Evolutionary conservation across 2,888 invertebrate genomes (phyloP).

Genomic region (Venusia cambrica): DNA sequence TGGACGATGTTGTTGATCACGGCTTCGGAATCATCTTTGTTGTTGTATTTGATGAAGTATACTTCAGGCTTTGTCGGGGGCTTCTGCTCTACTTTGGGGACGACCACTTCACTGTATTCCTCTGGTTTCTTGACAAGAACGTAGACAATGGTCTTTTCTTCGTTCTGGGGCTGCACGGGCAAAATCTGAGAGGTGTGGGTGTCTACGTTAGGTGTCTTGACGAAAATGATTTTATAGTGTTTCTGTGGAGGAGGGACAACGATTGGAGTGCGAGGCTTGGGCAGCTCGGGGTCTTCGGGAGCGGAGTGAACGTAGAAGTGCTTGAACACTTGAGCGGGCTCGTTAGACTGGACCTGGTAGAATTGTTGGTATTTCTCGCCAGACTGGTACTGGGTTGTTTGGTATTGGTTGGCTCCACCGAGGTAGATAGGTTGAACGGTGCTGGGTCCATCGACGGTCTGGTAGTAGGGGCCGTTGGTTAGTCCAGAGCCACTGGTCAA

Average conservation of each 20-base stretch:
- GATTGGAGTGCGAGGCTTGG: conserved; percentile 80
- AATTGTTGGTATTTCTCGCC: conserved; percentile 70
- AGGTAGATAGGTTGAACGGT: conserved; percentile 27
- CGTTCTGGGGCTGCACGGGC: conserved; percentile 84
- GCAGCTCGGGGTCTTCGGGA: conserved; percentile 72
- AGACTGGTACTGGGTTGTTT: conserved; percentile 32
- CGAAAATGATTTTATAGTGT: conserved; percentile 90
- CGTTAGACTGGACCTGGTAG: conserved; percentile 83
- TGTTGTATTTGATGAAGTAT: conserved; percentile 89
- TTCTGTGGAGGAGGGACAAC: conserved; percentile 85
- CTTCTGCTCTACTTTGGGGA: conserved; percentile 85
- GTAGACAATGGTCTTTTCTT: conserved; percentile 89
- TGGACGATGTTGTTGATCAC: conserved; percentile 70
- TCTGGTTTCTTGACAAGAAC: conserved; percentile 89
- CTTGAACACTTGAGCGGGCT: conserved; percentile 85
- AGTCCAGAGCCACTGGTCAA: conserved; percentile 7
- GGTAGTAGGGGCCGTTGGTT: conserved; percentile 18
- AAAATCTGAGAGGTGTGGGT: conserved; percentile 84
- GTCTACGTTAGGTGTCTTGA: conserved; percentile 84
- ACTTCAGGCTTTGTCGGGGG: conserved; percentile 89
- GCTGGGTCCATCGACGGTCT: conserved; percentile 13
- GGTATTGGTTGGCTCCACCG: conserved; percentile 18
- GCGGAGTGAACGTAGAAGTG: conserved; percentile 74
- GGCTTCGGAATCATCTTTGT: conserved; percentile 77
- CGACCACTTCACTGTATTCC: conserved; percentile 83